These are phyloP conservation scores for Melanostigma gelatinosum DNA, from an alignment of 2,113 vertebrate genomes.

Conservation along the genomic window DNA sequence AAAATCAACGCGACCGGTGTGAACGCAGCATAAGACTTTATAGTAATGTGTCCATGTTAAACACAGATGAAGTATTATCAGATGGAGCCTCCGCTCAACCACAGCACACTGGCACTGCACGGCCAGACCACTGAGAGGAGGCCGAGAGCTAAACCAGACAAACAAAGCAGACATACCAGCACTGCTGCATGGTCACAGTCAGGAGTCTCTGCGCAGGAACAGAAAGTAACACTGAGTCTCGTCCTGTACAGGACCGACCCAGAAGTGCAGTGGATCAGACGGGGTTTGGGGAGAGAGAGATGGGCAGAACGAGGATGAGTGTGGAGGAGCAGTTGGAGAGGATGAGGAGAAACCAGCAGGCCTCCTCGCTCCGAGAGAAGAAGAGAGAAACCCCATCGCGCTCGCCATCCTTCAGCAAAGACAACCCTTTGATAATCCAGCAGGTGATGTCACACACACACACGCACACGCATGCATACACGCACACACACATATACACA, in stretches of 20 bases:
- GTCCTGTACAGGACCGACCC: slow-evolving; percentile 86
- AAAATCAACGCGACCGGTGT: too few relatives aligned
- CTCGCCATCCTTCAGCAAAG: slow-evolving; percentile 82
- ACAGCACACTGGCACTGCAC: too few relatives aligned
- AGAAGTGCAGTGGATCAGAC: slow-evolving; percentile 91
- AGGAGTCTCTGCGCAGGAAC: not conserved
- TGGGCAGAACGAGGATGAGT: slow-evolving; percentile 89
- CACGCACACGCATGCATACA: not conserved
- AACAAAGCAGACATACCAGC: not conserved
- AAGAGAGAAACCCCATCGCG: slow-evolving; percentile 86
- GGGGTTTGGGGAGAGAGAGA: slow-evolving; percentile 87
- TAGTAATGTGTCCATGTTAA: not conserved
- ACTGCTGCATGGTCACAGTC: not conserved
- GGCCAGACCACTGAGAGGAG: too few relatives aligned
- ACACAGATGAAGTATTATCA: too few relatives aligned
- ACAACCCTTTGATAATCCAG: slow-evolving; percentile 77
- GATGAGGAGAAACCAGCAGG: slow-evolving; percentile 92
- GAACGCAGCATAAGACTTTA: too few relatives aligned
- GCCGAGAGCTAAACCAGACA: not conserved
- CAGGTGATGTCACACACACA: slow-evolving; percentile 82
- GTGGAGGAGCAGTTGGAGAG: slow-evolving; percentile 96
- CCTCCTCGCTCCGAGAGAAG: slow-evolving; percentile 89
- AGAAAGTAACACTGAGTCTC: not conserved
- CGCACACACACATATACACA: not conserved
- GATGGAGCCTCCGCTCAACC: too few relatives aligned